Evolutionary conservation across 2,888 invertebrate genomes (phyloP), one percentile per base, ranked within the genome.

Genomic region (Carpatolechia fugitivella): DNA sequence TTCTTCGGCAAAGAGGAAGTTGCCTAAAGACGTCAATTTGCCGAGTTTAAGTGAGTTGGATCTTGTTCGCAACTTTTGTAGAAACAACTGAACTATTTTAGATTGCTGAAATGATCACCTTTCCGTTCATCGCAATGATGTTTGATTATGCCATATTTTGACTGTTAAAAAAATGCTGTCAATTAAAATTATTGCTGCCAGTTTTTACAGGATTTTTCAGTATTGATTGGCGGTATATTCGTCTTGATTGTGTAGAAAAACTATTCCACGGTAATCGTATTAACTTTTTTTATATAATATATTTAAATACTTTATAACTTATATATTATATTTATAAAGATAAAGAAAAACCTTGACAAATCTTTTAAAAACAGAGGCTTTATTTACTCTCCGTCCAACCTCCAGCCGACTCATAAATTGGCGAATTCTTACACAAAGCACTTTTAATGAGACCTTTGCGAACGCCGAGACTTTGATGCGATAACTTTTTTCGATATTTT

Each of bases 401-500:
- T 76, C 74, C 69, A 76, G 77, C 82, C 80, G 76, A 76, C 82
- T 82, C 78, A 82, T 83, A 88, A 86, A 89, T 85, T 87, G 84
- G 77, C 69, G 80, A 83, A 85, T 87, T 83, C 82, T 75, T 80
- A 80, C 78, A 80, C 82, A 82, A 85, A 86, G 85, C 82, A 82
- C 79, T 85, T 88, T 87, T 89, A 88, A 89, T 88, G 88, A 88
- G 86, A 82, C 82, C 85, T 88, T 82, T 78, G 80, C 79, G 76
- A 76, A 70, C 78, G 74, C 73, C 66, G 76, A 74, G 80, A 84
- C 84, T 86, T 85, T 85, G 86, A 85, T 85, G 82, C 83, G 82
- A 85, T 85, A 87, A 87, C 84, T 87, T 89, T 85, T 85, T 88
- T 85, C 81, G 80, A 84, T 84, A 85, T 84, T 86, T 85, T 85